phyloP scores from a whole-genome alignment of 2,888 invertebrate species.

The Eupithecia tripunctaria region DNA sequence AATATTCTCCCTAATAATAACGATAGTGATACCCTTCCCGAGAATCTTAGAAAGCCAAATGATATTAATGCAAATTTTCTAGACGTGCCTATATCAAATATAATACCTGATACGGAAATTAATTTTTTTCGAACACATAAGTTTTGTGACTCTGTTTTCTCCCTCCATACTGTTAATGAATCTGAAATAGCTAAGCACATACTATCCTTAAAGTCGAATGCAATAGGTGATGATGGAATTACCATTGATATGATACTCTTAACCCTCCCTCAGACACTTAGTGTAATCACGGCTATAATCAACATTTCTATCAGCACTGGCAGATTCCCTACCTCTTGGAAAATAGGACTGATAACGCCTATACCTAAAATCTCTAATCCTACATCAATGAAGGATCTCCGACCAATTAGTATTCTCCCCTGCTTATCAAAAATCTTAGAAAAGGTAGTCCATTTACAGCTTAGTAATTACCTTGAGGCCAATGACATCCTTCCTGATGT shows the following conservation, averaged over 20 bases:
- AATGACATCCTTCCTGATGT: not conserved
- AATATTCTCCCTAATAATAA: not conserved
- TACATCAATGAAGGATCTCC: not conserved
- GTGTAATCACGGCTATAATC: not conserved
- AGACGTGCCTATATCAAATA: not conserved
- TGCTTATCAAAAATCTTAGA: not conserved
- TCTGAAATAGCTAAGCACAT: not conserved
- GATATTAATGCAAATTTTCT: not conserved
- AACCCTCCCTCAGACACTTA: not conserved
- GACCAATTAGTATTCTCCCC: not conserved
- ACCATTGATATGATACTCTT: not conserved
- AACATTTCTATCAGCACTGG: not conserved
- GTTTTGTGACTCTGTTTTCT: not conserved
- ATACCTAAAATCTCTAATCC: not conserved
- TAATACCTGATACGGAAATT: not conserved
- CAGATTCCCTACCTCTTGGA: not conserved
- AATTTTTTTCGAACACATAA: not conserved
- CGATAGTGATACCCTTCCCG: not conserved
- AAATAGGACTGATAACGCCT: slow-evolving; percentile 1
- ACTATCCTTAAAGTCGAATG: not conserved
- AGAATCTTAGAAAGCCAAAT: not conserved
- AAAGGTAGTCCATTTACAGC: not conserved
- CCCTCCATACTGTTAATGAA: not conserved
- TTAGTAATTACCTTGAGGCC: not conserved
- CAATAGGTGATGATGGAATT: not conserved